Evolutionary conservation across 2,888 invertebrate species (phyloP).

Genomic region (Sphaeridia pumilis): DNA sequence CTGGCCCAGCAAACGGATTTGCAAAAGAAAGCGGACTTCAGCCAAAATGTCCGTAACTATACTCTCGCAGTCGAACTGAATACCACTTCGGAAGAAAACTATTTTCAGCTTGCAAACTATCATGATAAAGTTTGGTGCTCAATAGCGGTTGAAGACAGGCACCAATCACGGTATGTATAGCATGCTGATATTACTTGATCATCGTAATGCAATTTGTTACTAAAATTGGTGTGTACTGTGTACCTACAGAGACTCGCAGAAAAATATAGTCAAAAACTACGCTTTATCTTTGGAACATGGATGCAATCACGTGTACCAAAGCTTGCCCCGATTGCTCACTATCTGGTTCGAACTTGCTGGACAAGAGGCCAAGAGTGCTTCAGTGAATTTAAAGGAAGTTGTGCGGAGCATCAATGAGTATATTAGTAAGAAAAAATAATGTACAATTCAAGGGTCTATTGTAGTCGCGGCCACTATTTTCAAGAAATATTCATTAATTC

Average conservation of each 20-base stretch:
- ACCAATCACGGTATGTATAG: too few species aligned
- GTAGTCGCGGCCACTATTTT: too few species aligned
- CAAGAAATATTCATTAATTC: too few species aligned
- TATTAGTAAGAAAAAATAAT: conserved; percentile 2
- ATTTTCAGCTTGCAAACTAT: conserved; percentile 63
- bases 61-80: conserved; percentile 65
- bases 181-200: too few species aligned
- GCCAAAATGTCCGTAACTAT: conserved; percentile 68
- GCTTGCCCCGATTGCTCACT: conserved; percentile 84
- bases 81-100: conserved; percentile 73
- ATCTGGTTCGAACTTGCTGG: conserved; percentile 76
- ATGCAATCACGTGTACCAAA: conserved; percentile 82
- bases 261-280: conserved; percentile 56
- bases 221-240: too few species aligned
- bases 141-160: conserved; percentile 5
- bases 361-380: too few species aligned
- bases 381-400: neutral
- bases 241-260: conserved; percentile 50
- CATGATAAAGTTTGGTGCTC: conserved; percentile 62
- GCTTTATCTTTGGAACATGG: conserved; percentile 70
- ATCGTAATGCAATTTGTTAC: too few species aligned
- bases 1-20: conserved; percentile 83
- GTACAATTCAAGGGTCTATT: too few species aligned
- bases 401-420: neutral
- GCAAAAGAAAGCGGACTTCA: conserved; percentile 72